Base-by-base conservation (phyloP, 2,888 invertebrate species). In the Psylliodes chrysocephalus region DNA sequence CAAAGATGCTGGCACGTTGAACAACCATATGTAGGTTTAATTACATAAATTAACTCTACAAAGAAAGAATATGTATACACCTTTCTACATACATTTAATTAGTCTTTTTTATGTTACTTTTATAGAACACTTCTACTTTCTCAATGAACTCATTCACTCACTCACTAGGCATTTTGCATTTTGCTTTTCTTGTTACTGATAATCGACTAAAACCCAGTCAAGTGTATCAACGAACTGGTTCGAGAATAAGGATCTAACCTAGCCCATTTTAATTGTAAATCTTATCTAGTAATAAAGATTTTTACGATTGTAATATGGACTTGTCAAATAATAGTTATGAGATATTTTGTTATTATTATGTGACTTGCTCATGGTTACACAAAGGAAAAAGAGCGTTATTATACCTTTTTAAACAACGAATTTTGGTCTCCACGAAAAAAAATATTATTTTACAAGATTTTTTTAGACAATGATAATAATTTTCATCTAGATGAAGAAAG, bases 91-190 rank as follows among this genome's bases (percentile, higher is more conserved):
- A 22, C 22, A 22, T 22, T 22, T 22, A 22, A 22, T 22, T 22
- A 22, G 22, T 22, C 22, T 22, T 4, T 22, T 22, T 38, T 38
- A n/a, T 8, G 14, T 38, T 14, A 14, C 2, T 38, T 14, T 2
- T 10, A 38, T 2, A 38, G 14, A 38, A 38, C 38, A 15, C 38
- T 15, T 38, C 38, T 38, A 38, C 38, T 38, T 38, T 38, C 38
- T 38, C 38, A 38, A 38, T 38, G 38, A 38, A 38, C 33, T 33
- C 33, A 33, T 33, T 33, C 33, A 33, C 33, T 33, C 33, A 33
- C 22, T 33, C 8, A 33, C 10, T 33, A 10, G 10, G 33, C 12
- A 15, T 6, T 15, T 10, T 12, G 15, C 15, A 14, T 38, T 38
- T 35, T 35, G 6, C 12, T 35, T n/a, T 35, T 35, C n/a, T 35